Percentiles rank a stretch among this genome's conserved stretches.
phyloP scores from a whole-genome alignment of 2,888 invertebrate species.

The Cheiracanthium punctorium region DNA sequence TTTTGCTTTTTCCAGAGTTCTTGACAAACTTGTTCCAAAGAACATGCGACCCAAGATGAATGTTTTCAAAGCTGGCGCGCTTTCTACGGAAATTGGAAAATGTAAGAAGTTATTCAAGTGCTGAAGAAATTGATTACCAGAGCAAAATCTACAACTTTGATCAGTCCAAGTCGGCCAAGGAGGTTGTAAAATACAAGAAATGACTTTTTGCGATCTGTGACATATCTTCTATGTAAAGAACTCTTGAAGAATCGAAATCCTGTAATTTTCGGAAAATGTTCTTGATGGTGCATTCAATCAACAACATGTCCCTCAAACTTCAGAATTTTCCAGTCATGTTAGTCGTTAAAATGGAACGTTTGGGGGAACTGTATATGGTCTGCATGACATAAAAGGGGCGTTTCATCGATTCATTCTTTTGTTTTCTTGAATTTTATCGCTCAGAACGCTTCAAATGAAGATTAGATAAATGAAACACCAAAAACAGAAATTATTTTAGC shows the following conservation, averaged over 20 bases:
- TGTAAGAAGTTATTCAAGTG: constrained; percentile 73
- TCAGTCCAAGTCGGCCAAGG: constrained; percentile 42
- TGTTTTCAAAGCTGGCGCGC: constrained; percentile 72
- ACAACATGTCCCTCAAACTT: neutral
- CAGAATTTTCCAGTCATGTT: neutral
- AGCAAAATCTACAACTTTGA: constrained; percentile 12
- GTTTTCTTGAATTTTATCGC: too few relatives aligned
- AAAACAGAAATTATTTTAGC: too few relatives aligned
- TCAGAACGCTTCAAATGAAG: too few relatives aligned
- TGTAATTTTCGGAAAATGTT: neutral
- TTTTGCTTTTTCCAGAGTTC: constrained; percentile 62
- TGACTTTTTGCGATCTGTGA: neutral
- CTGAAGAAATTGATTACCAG: constrained; percentile 26
- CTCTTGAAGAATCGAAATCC: neutral
- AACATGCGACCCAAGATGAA: constrained; percentile 73
- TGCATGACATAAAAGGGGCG: too few relatives aligned
- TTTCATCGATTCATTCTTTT: neutral
- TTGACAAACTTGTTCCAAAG: constrained; percentile 72
- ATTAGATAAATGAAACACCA: too few relatives aligned
- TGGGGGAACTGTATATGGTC: too few relatives aligned
- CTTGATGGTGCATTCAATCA: neutral
- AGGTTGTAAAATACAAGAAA: neutral
- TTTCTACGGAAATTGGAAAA: constrained; percentile 71
- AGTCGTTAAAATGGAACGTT: too few relatives aligned
- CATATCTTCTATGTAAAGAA: constrained; percentile 1